Evolutionary conservation across 2,888 invertebrate genomes (phyloP).

Genomic region (Volucella inanis): DNA sequence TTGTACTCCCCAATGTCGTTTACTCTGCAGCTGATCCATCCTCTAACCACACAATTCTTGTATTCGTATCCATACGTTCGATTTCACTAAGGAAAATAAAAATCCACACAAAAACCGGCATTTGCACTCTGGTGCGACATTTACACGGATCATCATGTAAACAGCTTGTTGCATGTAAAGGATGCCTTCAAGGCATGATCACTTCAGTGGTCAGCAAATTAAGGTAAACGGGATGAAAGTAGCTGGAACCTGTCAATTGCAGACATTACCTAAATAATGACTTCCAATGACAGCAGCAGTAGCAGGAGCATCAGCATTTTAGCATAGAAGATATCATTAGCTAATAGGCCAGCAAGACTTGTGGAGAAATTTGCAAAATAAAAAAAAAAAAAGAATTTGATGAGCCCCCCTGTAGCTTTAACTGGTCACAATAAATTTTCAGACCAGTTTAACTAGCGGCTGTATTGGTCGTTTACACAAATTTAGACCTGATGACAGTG

Average conservation of each 20-base stretch:
- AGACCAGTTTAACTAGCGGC: constrained; percentile 60
- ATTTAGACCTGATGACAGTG: constrained; percentile 54
- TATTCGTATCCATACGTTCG: constrained; percentile 1
- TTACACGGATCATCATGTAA: constrained; percentile 45
- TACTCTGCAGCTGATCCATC: constrained; percentile 44
- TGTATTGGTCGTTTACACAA: neutral
- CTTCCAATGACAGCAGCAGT: constrained; percentile 33
- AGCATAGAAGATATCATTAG: constrained; percentile 58
- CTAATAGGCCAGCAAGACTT: constrained; percentile 45
- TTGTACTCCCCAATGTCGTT: neutral
- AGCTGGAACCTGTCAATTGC: neutral
- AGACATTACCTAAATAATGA: constrained; percentile 45
- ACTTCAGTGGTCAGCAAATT: constrained; percentile 37
- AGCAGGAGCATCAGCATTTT: neutral
- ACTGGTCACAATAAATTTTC: constrained; percentile 37
- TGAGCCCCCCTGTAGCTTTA: neutral
- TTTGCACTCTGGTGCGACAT: constrained; percentile 12
- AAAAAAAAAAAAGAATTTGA: neutral
- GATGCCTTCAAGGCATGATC: constrained; percentile 12
- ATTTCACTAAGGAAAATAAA: constrained; percentile 43
- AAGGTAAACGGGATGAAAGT: constrained; percentile 59
- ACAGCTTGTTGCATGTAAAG: constrained; percentile 46
- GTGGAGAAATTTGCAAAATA: constrained; percentile 53
- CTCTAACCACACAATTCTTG: constrained; percentile 32
- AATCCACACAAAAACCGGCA: constrained; percentile 7